Conservation (phyloP, 1,140 invertebrate genomes). For the Phocides pigmalion region DNA sequence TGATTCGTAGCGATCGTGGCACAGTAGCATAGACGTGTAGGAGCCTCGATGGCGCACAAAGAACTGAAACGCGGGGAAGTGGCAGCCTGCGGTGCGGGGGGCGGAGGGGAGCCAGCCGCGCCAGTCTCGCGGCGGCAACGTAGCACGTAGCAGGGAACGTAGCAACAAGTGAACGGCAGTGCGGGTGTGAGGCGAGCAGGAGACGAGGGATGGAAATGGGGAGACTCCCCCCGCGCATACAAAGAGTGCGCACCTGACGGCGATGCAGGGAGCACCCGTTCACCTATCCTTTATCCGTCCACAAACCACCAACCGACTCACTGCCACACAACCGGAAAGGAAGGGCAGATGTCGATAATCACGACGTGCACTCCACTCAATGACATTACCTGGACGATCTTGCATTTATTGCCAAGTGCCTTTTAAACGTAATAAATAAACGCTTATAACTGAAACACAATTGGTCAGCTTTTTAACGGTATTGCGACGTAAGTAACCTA, state of each 20-base stretch:
- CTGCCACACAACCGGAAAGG: conserved; percentile 49
- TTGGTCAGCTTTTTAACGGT: neutral
- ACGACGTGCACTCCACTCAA: conserved; percentile 42
- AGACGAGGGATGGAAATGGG: conserved; percentile 47
- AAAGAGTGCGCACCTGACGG: conserved; percentile 71
- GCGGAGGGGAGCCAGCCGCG: conserved; percentile 51
- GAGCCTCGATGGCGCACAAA: conserved; percentile 72
- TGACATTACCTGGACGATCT: conserved; percentile 7
- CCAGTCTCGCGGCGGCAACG: conserved; percentile 66
- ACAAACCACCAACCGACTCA: conserved; percentile 30
- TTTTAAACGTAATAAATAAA: neutral
- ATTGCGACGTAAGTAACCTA: neutral
- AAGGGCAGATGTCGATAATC: conserved; percentile 71
- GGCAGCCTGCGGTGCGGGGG: conserved; percentile 57
- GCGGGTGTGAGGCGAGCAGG: conserved; percentile 57
- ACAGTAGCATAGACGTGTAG: conserved; percentile 58
- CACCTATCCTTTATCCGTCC: conserved; percentile 42
- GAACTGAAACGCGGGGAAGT: conserved; percentile 78
- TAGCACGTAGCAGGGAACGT: conserved; percentile 72
- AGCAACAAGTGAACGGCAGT: conserved; percentile 80
- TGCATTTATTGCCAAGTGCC: neutral
- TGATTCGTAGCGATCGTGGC: conserved; percentile 50
- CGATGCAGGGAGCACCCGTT: conserved; percentile 59
- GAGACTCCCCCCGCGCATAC: conserved; percentile 49
- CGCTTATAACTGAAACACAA: neutral